Evolutionary conservation across 2,797 vertebrate species (phyloP).

Genomic region (Fringilla coelebs): DNA sequence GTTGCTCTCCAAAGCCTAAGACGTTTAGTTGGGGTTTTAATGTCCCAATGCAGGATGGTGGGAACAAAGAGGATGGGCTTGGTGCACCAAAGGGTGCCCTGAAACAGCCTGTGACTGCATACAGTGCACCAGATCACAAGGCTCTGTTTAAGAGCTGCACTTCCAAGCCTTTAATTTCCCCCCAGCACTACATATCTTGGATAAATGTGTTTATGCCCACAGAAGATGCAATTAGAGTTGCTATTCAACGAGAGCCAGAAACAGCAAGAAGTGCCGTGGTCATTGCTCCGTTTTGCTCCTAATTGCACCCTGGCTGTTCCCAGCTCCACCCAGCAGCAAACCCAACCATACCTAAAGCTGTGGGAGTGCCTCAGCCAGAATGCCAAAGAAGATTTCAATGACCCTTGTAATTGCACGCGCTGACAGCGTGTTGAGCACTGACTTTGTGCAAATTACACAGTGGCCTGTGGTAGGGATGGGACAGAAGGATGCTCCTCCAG

Average conservation of each 20-base stretch:
- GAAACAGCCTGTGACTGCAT: neutral
- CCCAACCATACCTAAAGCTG: neutral
- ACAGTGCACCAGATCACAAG: neutral
- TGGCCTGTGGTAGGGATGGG: neutral
- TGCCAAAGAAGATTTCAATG: neutral
- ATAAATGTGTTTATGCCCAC: neutral
- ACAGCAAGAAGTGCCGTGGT: neutral
- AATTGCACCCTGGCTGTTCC: neutral
- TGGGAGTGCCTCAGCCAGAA: neutral
- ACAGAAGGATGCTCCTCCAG: neutral
- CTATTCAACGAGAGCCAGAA: neutral
- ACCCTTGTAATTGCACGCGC: neutral
- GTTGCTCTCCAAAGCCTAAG: neutral
- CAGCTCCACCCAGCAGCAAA: neutral
- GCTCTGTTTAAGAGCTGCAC: neutral
- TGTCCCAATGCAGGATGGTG: neutral
- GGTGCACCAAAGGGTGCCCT: neutral
- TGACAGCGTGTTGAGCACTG: neutral
- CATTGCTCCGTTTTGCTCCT: neutral
- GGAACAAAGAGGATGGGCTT: neutral
- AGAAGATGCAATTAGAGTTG: conserved; percentile 18
- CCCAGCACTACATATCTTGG: neutral
- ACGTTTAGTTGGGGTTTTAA: neutral
- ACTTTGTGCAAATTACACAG: neutral
- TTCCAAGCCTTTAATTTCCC: conserved; percentile 51